Conservation (phyloP, 2,113 vertebrate genomes). For the Gavialis gangeticus region DNA sequence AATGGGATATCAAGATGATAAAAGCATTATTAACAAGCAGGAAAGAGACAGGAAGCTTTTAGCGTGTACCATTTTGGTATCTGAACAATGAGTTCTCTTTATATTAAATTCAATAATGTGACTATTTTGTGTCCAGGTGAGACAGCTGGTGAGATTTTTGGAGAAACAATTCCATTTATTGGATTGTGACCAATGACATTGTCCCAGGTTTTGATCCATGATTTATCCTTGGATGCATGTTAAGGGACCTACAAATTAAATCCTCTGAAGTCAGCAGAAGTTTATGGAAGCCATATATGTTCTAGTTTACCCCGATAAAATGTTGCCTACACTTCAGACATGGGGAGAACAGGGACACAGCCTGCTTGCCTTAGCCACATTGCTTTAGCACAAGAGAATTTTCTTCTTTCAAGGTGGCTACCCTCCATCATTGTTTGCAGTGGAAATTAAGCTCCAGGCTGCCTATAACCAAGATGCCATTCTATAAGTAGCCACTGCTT, state of each 20-base stretch:
- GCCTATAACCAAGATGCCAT: not conserved
- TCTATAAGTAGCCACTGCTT: not conserved
- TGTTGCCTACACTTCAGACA: not conserved
- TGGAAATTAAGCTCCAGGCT: not conserved
- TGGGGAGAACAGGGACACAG: not conserved
- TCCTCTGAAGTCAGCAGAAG: not conserved
- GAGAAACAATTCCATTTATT: not conserved
- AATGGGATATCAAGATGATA: not conserved
- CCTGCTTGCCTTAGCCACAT: not conserved
- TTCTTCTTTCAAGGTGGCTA: not conserved
- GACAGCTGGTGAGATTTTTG: not conserved
- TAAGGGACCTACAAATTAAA: constrained; percentile 8
- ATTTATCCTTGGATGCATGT: not conserved
- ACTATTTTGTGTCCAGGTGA: not conserved
- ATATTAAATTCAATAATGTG: not conserved
- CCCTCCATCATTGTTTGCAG: not conserved
- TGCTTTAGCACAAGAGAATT: not conserved
- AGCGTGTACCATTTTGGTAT: not conserved
- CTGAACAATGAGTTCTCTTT: constrained; percentile 11
- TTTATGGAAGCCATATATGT: not conserved
- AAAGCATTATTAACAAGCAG: not conserved
- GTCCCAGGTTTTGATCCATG: not conserved
- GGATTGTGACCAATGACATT: not conserved
- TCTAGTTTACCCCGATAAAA: not conserved
- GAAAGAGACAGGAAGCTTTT: not conserved